These are phyloP conservation scores for Acronicta alni DNA, from an alignment of 2,888 invertebrate species.

Conservation along the genomic window DNA sequence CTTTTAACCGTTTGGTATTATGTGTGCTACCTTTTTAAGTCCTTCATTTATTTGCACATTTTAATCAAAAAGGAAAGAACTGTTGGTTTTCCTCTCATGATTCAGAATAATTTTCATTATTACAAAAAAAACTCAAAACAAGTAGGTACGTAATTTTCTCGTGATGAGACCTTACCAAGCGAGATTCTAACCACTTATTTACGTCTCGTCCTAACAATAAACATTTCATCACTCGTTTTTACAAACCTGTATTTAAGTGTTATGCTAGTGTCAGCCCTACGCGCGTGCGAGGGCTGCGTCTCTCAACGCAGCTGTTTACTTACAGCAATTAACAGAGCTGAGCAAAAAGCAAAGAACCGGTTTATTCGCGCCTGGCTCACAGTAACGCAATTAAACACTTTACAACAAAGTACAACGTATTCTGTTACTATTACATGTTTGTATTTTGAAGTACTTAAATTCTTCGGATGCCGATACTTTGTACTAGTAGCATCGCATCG, in stretches of 20 bases:
- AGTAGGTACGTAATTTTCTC: too few relatives aligned
- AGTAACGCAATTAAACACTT: constrained; percentile 40
- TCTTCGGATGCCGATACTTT: constrained; percentile 1
- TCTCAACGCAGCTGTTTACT: constrained; percentile 42
- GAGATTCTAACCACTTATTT: neutral
- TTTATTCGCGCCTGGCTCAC: constrained; percentile 22
- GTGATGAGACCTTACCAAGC: neutral
- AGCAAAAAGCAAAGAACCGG: constrained; percentile 40
- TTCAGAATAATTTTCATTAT: neutral
- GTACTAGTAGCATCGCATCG: neutral
- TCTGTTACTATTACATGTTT: constrained; percentile 4
- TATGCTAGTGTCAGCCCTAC: constrained; percentile 20
- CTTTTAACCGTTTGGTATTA: neutral
- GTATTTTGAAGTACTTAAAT: constrained; percentile 4
- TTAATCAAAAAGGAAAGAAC: neutral
- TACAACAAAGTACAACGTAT: constrained; percentile 19
- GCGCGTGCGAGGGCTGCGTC: constrained; percentile 4
- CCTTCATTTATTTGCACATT: neutral
- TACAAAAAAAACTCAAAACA: too few relatives aligned
- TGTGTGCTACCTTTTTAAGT: neutral
- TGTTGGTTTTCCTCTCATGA: neutral
- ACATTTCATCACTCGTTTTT: too few relatives aligned
- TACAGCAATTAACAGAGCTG: constrained; percentile 41
- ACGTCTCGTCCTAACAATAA: neutral
- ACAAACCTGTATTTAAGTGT: neutral